phyloP scores from a whole-genome alignment of 2,797 vertebrate genomes.

The Kryptopterus vitreolus region DNA sequence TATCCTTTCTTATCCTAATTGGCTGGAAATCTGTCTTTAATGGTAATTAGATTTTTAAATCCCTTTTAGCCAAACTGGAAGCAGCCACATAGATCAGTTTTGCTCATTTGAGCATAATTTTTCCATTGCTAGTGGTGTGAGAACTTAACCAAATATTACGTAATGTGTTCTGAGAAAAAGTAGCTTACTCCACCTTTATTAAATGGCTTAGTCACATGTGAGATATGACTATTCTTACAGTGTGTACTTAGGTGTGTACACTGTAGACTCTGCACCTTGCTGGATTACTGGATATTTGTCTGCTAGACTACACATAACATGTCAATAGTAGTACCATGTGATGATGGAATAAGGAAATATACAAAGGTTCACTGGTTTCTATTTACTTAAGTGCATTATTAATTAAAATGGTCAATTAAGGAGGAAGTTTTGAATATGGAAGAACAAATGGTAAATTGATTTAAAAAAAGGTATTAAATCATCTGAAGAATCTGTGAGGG shows the following conservation, averaged over 20 bases:
- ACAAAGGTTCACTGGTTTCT: neutral
- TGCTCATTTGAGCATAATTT: neutral
- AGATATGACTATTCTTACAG: slow-evolving; percentile 30
- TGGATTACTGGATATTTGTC: slow-evolving; percentile 35
- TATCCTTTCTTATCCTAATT: neutral
- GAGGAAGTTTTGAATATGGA: neutral
- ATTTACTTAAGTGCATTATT: neutral
- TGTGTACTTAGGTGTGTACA: slow-evolving; percentile 48
- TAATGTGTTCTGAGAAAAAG: neutral
- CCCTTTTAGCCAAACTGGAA: neutral
- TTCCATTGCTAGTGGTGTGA: neutral
- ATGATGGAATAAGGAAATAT: neutral
- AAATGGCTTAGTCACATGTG: slow-evolving; percentile 23
- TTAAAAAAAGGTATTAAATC: neutral
- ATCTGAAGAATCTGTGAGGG: slow-evolving; percentile 51
- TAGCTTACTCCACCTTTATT: slow-evolving; percentile 16
- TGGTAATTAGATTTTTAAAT: neutral
- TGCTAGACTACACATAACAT: neutral
- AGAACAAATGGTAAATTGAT: neutral
- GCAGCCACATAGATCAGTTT: neutral
- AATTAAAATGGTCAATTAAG: neutral
- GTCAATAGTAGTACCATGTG: slow-evolving; percentile 6
- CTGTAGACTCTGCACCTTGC: slow-evolving; percentile 41
- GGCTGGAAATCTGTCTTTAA: neutral
- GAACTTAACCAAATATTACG: neutral